Conservation (phyloP, 1,140 invertebrate genomes). For the Patella vulgata region DNA sequence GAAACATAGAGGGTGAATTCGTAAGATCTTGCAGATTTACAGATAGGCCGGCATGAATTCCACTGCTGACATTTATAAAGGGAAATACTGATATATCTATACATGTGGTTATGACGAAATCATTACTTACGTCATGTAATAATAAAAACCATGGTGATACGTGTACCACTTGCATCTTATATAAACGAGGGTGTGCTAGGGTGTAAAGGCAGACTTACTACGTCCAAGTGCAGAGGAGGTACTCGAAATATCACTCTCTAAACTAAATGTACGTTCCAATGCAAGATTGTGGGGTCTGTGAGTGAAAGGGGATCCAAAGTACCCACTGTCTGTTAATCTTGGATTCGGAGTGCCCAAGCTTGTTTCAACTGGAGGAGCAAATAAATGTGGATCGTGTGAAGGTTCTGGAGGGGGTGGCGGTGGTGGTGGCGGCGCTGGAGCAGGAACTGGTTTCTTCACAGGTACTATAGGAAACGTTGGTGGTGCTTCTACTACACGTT, state of each 20-base stretch:
- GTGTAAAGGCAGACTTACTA: conserved; percentile 10
- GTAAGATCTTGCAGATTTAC: too few species aligned
- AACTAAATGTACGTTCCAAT: conserved; percentile 5
- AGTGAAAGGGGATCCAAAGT: conserved; percentile 1
- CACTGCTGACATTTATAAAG: too few species aligned
- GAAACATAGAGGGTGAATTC: too few species aligned
- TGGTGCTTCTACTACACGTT: not conserved
- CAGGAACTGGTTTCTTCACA: not conserved
- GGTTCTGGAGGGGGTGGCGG: not conserved
- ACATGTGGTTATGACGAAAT: too few species aligned
- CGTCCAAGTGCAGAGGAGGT: conserved; percentile 19
- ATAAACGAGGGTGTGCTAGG: not conserved
- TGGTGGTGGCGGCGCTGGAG: too few species aligned
- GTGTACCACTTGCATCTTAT: too few species aligned
- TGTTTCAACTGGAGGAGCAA: conserved; percentile 39
- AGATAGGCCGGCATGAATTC: too few species aligned
- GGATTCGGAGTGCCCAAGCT: conserved; percentile 14
- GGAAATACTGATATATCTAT: too few species aligned
- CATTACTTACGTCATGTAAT: too few species aligned
- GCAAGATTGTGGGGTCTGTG: conserved; percentile 1
- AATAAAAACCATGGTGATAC: too few species aligned
- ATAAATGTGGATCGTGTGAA: conserved; percentile 27
- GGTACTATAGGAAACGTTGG: not conserved
- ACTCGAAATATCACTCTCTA: conserved; percentile 16
- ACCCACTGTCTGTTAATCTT: conserved; percentile 4